Evolutionary conservation across 1,140 invertebrate genomes (phyloP).

Genomic region (Macrosteles quadrilineatus): DNA sequence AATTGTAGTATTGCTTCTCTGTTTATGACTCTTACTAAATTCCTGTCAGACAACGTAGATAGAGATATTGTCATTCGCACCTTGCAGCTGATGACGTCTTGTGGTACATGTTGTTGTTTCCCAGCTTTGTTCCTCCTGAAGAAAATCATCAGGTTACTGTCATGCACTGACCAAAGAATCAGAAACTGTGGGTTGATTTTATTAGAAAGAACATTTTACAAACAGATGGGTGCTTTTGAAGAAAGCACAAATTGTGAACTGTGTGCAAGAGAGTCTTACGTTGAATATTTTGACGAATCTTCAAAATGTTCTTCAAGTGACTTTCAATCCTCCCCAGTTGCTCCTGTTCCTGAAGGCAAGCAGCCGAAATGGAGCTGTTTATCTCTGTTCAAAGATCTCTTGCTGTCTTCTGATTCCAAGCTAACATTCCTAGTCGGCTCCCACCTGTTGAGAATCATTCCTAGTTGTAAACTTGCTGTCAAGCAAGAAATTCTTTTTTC

Average conservation of each 20-base stretch:
- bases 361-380: conserved; percentile 45
- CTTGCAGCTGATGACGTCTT: conserved; percentile 56
- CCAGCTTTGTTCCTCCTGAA: conserved; percentile 52
- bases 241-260: conserved; percentile 17
- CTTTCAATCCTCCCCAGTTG: conserved; percentile 4
- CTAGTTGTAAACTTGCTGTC: conserved; percentile 55
- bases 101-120: conserved; percentile 66
- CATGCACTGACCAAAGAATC: conserved; percentile 46
- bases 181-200: conserved; percentile 50
- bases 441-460: conserved; percentile 61
- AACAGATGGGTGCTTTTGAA: conserved; percentile 58
- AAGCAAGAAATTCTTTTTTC: conserved; percentile 59
- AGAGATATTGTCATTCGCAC: conserved; percentile 54
- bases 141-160: conserved; percentile 50
- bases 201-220: conserved; percentile 60
- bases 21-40: conserved; percentile 56
- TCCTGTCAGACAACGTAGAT: conserved; percentile 53
- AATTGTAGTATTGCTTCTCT: conserved; percentile 60
- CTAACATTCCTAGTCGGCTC: conserved; percentile 58
- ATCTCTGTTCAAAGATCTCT: conserved; percentile 58
- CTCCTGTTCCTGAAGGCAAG: not conserved
- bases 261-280: not conserved
- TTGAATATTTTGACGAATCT: conserved; percentile 23
- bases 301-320: conserved; percentile 29
- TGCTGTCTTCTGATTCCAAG: conserved; percentile 57